Percentiles rank a stretch among this genome's conserved stretches.
Conservation (phyloP, 1,140 invertebrate genomes). For the Drosophila prosaltans region DNA sequence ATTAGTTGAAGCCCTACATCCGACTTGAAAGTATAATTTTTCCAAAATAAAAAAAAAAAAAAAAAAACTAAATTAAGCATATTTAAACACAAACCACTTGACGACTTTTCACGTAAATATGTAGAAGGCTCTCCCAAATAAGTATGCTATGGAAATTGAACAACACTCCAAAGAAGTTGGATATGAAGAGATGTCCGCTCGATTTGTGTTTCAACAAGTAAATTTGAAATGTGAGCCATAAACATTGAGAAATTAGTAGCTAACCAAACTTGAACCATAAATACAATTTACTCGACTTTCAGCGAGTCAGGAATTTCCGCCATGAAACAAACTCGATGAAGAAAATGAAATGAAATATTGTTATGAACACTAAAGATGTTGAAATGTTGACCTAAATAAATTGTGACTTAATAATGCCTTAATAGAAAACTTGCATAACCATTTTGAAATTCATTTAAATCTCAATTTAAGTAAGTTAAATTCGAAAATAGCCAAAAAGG, state of each 20-base stretch:
- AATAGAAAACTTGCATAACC: background rate
- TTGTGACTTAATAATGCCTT: background rate
- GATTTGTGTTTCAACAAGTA: background rate
- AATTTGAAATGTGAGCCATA: constrained; percentile 2
- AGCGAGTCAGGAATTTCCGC: background rate
- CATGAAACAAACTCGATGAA: background rate
- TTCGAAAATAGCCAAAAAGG: no score
- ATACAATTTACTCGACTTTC: background rate
- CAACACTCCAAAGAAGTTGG: background rate
- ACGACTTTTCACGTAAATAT: background rate
- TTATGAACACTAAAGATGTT: no score
- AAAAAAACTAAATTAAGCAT: background rate
- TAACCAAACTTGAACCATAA: background rate
- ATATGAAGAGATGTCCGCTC: background rate
- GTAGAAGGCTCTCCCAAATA: background rate
- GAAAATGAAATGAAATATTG: no score
- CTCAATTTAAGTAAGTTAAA: no score
- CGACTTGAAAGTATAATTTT: constrained; percentile 6
- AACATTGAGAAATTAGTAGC: background rate
- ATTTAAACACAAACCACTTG: constrained; percentile 3
- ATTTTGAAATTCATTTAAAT: no score
- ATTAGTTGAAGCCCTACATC: constrained; percentile 4
- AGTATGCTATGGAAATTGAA: background rate
- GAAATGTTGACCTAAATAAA: background rate
- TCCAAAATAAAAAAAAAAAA: background rate